A percentile compares a stretch with the other conserved stretches of the same genome.
phyloP scores from a whole-genome alignment of 1,140 invertebrate genomes.

The Musca vetustissima region DNA sequence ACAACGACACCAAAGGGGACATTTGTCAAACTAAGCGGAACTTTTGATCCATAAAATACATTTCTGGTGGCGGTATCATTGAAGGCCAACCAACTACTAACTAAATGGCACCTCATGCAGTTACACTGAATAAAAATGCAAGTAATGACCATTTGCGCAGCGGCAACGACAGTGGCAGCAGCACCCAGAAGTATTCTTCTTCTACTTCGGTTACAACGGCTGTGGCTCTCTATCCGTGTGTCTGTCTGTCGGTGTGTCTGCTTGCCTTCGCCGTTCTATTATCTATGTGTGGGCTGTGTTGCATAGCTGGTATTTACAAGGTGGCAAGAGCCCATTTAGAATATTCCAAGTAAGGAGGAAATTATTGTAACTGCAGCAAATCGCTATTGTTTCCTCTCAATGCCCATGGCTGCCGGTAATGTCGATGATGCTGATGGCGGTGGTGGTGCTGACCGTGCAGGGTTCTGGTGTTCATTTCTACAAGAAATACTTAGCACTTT shows the following conservation, averaged over 20 bases:
- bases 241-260: too few relatives aligned
- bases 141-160: neutral
- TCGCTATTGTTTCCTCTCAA: neutral
- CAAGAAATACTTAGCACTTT: conserved; percentile 7
- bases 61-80: conserved; percentile 9
- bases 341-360: conserved; percentile 21
- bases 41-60: conserved; percentile 4
- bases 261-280: too few relatives aligned
- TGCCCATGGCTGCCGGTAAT: too few relatives aligned
- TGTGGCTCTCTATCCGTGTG: too few relatives aligned
- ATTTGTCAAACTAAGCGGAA: conserved; percentile 8
- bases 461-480: conserved; percentile 9
- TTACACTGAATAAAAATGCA: neutral
- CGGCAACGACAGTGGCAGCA: neutral
- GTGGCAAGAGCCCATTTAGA: conserved; percentile 10
- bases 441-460: too few relatives aligned
- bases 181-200: too few relatives aligned
- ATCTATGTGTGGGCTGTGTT: too few relatives aligned
- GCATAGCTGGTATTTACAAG: too few relatives aligned
- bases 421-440: too few relatives aligned
- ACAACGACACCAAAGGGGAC: conserved; percentile 2
- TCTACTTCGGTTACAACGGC: too few relatives aligned
- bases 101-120: neutral
- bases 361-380: conserved; percentile 19
- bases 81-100: neutral